Conservation (phyloP, 1,140 invertebrate genomes). For the fruit fly (Drosophila melanogaster) region Release_6_plus_ISO1_MT NT_033779.5:20419501-20420000, state of each 20-base stretch:
- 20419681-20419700: not conserved
- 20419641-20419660: not conserved
- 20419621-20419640: not conserved
- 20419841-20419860: constrained; percentile 45
- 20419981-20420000: constrained; percentile 46
- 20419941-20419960: constrained; percentile 38
- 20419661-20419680: not conserved
- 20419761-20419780: not conserved
- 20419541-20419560: constrained; percentile 45
- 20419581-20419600: not conserved
- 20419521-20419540: constrained; percentile 60
- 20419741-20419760: not conserved
- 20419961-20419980: constrained; percentile 39
- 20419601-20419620: too few relatives aligned
- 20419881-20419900: too few relatives aligned
- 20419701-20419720: not conserved
- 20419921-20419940: constrained; percentile 30
- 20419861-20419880: not conserved
- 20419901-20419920: constrained; percentile 3
- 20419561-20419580: constrained; percentile 45
- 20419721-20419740: not conserved
- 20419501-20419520: constrained; percentile 56
- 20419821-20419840: constrained; percentile 40
- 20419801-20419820: constrained; percentile 25
- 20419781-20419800: constrained; percentile 23